Conservation (phyloP, 2,888 invertebrate species). For the Mesorhabditis spiculigera region DNA sequence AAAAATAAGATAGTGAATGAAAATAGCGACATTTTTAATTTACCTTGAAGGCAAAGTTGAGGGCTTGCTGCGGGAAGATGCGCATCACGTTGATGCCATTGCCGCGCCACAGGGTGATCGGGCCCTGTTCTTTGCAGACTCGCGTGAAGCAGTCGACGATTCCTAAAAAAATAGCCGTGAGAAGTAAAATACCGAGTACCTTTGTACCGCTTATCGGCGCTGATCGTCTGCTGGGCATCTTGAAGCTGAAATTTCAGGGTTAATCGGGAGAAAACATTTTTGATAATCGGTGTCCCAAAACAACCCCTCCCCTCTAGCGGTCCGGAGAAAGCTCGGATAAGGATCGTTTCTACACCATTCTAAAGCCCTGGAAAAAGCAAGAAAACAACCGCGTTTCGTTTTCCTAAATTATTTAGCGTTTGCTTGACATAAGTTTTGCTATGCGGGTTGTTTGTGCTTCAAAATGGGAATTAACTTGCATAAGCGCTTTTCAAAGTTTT, state of each 20-base stretch:
- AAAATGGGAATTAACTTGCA: no score
- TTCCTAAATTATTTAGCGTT: no score
- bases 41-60: conserved; percentile 63
- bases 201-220: conserved; percentile 10
- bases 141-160: conserved; percentile 34
- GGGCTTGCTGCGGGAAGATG: conserved; percentile 62
- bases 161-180: conserved; percentile 14
- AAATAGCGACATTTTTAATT: background rate
- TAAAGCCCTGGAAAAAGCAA: no score
- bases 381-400: no score
- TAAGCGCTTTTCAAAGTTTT: no score
- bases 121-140: conserved; percentile 43
- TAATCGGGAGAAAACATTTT: conserved; percentile 1
- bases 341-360: no score
- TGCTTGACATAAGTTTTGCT: no score
- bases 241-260: conserved; percentile 13
- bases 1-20: background rate
- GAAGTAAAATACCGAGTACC: background rate
- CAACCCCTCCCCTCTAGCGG: no score
- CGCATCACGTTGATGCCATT: conserved; percentile 63
- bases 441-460: no score
- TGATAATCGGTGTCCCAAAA: background rate
- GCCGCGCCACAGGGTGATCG: conserved; percentile 62
- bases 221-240: conserved; percentile 15
- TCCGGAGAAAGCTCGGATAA: no score